Evolutionary conservation across 2,797 vertebrate species (phyloP).

Genomic region (Otolemur crassicaudatus): DNA sequence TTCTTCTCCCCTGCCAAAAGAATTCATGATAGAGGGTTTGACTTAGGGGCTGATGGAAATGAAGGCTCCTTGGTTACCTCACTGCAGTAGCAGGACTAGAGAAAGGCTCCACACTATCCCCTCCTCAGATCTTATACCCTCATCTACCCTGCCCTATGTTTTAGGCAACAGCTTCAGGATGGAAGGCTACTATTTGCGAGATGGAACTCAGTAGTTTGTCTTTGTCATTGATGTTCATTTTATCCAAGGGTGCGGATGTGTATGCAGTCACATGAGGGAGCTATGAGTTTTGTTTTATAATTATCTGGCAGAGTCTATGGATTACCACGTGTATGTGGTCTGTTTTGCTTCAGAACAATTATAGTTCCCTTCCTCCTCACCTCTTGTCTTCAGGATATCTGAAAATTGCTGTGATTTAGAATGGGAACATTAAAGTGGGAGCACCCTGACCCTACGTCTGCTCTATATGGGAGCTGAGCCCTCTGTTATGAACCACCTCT

Average conservation of each 20-base stretch:
- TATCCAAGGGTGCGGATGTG: not conserved
- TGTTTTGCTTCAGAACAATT: not conserved
- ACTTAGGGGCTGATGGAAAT: not conserved
- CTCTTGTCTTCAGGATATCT: not conserved
- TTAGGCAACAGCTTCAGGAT: not conserved
- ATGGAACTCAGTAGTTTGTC: not conserved
- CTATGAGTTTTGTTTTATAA: not conserved
- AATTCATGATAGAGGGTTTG: not conserved
- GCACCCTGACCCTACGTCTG: not conserved
- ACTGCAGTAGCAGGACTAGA: too few species aligned
- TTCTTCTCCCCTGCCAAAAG: not conserved
- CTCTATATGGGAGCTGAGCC: not conserved
- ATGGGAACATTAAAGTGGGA: not conserved
- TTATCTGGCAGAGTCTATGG: not conserved
- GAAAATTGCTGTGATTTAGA: not conserved
- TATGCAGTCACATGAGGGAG: not conserved
- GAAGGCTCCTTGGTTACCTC: not conserved
- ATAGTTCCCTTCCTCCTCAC: not conserved
- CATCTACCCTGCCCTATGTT: accelerated
- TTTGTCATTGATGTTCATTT: not conserved
- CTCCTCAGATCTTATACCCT: not conserved
- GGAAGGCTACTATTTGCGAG: not conserved
- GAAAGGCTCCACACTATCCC: not conserved
- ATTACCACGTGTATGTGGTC: not conserved
- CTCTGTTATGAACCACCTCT: not conserved